These are phyloP conservation scores for Lissonota sp. DNA, from an alignment of 2,888 invertebrate species.

Conservation along the genomic window DNA sequence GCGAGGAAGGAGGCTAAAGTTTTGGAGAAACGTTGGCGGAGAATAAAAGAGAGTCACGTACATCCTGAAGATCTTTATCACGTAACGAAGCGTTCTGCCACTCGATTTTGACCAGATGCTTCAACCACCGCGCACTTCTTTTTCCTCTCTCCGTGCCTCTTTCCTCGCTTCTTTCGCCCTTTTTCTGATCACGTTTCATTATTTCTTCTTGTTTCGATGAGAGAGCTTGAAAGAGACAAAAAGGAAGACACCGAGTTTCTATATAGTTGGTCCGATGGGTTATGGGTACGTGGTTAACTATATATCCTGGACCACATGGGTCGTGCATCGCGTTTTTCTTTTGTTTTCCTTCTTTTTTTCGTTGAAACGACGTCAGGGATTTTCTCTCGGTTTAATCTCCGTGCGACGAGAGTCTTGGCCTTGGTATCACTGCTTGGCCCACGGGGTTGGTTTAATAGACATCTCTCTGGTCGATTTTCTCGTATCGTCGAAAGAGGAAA, in stretches of 20 bases:
- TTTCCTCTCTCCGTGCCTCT: slow-evolving; percentile 10
- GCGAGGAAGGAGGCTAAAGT: slow-evolving; percentile 13
- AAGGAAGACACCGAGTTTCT: slow-evolving; percentile 6
- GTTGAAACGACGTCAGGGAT: slow-evolving; percentile 20
- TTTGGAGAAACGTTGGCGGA: neutral
- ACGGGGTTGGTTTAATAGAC: slow-evolving; percentile 34
- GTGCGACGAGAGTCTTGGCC: slow-evolving; percentile 13
- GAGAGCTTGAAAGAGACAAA: neutral
- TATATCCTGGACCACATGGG: neutral
- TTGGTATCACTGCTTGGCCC: neutral
- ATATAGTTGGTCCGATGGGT: slow-evolving; percentile 27
- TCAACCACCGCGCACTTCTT: slow-evolving; percentile 26
- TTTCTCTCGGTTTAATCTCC: slow-evolving; percentile 43
- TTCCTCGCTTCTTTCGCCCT: slow-evolving; percentile 14
- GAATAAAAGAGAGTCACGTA: slow-evolving; percentile 54
- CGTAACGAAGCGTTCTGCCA: slow-evolving; percentile 61
- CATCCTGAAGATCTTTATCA: slow-evolving; percentile 62
- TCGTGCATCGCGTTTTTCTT: slow-evolving; percentile 25
- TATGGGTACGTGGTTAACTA: slow-evolving; percentile 29
- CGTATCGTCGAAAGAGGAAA: slow-evolving; percentile 8
- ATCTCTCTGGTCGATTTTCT: slow-evolving; percentile 8
- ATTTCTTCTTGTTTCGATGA: slow-evolving; percentile 49
- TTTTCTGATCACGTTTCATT: slow-evolving; percentile 59
- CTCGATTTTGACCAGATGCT: slow-evolving; percentile 63
- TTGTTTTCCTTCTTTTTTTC: slow-evolving; percentile 1